These are phyloP conservation scores for Iphiclides podalirius DNA, from an alignment of 2,888 invertebrate species.

Conservation along the genomic window DNA sequence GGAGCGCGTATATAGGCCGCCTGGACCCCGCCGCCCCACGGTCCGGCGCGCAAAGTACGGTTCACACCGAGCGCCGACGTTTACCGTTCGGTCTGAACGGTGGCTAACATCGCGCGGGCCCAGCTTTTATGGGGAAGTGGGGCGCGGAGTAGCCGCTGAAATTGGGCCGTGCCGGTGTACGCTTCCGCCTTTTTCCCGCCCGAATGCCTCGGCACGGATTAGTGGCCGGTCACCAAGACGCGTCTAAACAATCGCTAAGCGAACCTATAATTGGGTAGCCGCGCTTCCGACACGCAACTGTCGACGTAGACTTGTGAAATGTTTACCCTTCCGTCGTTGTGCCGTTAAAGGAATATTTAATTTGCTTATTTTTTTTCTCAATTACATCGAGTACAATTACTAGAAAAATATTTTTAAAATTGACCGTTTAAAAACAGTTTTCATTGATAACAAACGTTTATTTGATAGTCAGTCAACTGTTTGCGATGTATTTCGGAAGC, in stretches of 20 bases:
- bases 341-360: no score
- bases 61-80: neutral
- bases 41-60: conserved; percentile 36
- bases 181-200: conserved; percentile 41
- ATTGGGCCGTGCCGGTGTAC: conserved; percentile 61
- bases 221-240: conserved; percentile 2
- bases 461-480: no score
- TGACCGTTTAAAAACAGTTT: no score
- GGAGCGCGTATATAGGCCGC: conserved; percentile 71
- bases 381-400: no score
- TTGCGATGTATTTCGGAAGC: conserved; percentile 64
- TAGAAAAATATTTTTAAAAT: no score
- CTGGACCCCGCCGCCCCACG: conserved; percentile 54
- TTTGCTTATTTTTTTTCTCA: no score
- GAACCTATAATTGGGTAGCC: neutral
- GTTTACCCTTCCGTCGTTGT: neutral
- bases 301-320: neutral
- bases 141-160: conserved; percentile 57
- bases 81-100: conserved; percentile 26
- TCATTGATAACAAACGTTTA: no score
- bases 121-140: conserved; percentile 68
- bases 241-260: conserved; percentile 5
- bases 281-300: neutral
- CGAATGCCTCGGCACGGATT: neutral
- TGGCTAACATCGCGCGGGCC: conserved; percentile 58